phyloP scores from a whole-genome alignment of 2,113 vertebrate species.

The Heterocephalus glaber region DNA sequence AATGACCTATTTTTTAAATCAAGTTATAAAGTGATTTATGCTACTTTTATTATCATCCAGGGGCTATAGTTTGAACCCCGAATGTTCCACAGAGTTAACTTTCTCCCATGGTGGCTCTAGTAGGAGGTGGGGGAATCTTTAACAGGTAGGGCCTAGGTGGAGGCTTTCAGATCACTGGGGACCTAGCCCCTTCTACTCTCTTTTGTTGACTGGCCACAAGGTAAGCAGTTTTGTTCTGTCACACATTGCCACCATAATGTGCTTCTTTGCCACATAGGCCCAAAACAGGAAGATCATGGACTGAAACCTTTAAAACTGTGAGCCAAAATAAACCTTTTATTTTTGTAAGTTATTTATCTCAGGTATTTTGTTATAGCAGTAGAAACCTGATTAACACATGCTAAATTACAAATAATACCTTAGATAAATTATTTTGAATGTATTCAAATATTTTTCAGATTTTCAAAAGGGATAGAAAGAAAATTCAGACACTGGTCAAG shows the following conservation, averaged over 20 bases:
- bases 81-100: not conserved
- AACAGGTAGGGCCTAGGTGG: not conserved
- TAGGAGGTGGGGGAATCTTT: not conserved
- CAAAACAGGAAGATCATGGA: not conserved
- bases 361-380: not conserved
- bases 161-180: not conserved
- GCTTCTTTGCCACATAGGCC: not conserved
- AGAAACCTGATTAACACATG: not conserved
- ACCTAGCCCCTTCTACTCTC: not conserved
- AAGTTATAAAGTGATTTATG: not conserved
- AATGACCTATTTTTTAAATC: not conserved
- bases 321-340: not conserved
- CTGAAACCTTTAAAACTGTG: not conserved
- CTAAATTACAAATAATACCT: not conserved
- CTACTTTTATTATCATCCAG: not conserved
- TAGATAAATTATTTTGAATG: not conserved
- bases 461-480: not conserved
- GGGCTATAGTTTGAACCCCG: not conserved
- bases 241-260: not conserved
- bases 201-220: not conserved
- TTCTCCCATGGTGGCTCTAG: not conserved
- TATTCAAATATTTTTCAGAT: not conserved
- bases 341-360: not conserved
- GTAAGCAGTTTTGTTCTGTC: not conserved
- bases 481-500: not conserved